Base-by-base conservation (phyloP, 1,140 invertebrate species). In the Asbolus verrucosus region DNA sequence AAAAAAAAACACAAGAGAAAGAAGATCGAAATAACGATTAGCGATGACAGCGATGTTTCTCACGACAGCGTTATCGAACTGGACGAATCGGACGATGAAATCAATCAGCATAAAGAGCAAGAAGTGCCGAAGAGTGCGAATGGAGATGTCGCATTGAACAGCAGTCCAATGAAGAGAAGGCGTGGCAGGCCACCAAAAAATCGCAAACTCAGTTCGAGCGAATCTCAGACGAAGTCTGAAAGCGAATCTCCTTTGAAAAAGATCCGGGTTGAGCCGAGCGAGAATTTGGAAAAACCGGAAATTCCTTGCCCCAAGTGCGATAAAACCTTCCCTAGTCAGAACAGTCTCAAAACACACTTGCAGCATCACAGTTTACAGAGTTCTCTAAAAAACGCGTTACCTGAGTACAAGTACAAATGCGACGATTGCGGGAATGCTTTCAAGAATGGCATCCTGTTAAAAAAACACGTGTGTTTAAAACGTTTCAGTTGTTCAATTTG, bases 311-410 rank as follows among this genome's bases (percentile, higher is more conserved):
- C 75, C 1, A 78, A 85, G 66, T 89, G 88, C 80, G 82, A 83
- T 62, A 85, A 84, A 63, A 77, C 76, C 15, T 89, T 89, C 76
- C 77, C 83, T 15, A 86, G 86, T 79, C 83, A 86, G 73, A 83
- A 84, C 70, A 85, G 84, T 75, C 81, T 89, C 16, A 85, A 87
- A 62, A 81, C 83, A 67, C 88, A 89, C 75, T 78, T 84, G 65
- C 71, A 77, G 11, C 77, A 77, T 66, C 78, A 79, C 67, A 77
- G 67, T 65, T 68, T 75, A 21, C 69, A 75, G 18, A 75, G 77
- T 54, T 73, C 41, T 15, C 46, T 76, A 16, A 70, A 69, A 9
- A 69, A 61, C 13, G 31, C 14, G 50, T 16, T 27, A 46, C 66
- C 39, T 15, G 60, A 71, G 5, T 71, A 73, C 19, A 78, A 76